Evolutionary conservation across 2,113 vertebrate genomes (phyloP), one percentile per base, ranked within the genome.

Genomic region (Hirundichthys speculiger): DNA sequence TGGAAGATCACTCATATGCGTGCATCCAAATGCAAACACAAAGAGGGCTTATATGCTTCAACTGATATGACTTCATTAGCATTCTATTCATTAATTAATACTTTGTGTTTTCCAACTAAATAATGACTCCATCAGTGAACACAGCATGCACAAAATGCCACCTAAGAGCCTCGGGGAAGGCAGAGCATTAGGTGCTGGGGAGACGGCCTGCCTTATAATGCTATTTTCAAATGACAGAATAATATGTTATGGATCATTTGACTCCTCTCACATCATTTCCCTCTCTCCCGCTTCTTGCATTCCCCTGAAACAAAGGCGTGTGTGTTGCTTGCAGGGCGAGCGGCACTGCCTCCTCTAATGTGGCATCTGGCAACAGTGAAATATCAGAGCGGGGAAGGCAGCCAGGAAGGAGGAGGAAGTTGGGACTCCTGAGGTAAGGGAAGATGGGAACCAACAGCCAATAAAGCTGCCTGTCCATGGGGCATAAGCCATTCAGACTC

Each of bases 161-260:
- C 78, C 89, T 84, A 73, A 81, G 64, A 86, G 86, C 92, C 93
- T 81, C 34, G 13, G 83, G 92, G 89, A 86, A 90, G 43, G 82
- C 90, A 89, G 83, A 91, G 82, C 88, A 84, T 90, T 92, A 89
- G 53, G 30, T 75, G 46, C 71, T 47, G 67, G 86, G 87, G 86
- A 92, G 90, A 91, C 84, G 80, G 47, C 86, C 92, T 71, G 80
- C 62, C 78, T 93, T 89, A 76, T 90, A 86, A 91, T 73, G 83
- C 75, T 67, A 61, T 90, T 94, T 94, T 94, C 91, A 93, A 93
- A 93, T 93, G 93, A 95, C 93, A 95, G 86, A 89, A 89, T 94
- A 93, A 94, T 94, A 94, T 89, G 92, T 95, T 94, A 94, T 91
- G 94, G 94, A 95, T 95, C 93, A 96, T 95, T 95, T 94, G 93